These are phyloP conservation scores for Spialia ferax DNA, from an alignment of 2,888 invertebrate species.

Conservation along the genomic window DNA sequence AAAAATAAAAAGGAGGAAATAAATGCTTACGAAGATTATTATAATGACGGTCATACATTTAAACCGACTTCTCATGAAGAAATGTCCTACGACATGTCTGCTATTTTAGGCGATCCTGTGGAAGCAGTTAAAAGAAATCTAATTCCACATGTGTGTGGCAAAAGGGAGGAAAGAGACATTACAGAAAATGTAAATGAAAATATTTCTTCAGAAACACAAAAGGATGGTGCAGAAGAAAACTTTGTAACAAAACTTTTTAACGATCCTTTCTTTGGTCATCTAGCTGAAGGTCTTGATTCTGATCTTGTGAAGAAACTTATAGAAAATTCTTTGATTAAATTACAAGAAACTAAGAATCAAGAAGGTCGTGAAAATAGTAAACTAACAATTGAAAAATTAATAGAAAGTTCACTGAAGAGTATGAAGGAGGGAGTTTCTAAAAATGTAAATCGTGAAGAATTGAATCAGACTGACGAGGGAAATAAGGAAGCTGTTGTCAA, in stretches of 20 bases:
- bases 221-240: constrained; percentile 61
- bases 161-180: constrained; percentile 64
- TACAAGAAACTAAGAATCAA: constrained; percentile 81
- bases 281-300: constrained; percentile 87
- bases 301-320: constrained; percentile 88
- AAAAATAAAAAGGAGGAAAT: constrained; percentile 58
- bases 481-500: constrained; percentile 58
- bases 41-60: constrained; percentile 57
- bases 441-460: constrained; percentile 52
- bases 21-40: constrained; percentile 80
- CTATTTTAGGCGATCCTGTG: constrained; percentile 90
- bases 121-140: constrained; percentile 92
- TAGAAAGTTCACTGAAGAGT: constrained; percentile 78
- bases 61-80: constrained; percentile 48
- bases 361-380: constrained; percentile 78
- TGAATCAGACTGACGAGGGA: constrained; percentile 56
- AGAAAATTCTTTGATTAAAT: constrained; percentile 89
- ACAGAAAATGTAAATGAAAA: constrained; percentile 45
- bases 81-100: constrained; percentile 73
- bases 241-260: constrained; percentile 88
- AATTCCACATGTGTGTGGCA: constrained; percentile 92
- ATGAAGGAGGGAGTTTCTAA: constrained; percentile 70
- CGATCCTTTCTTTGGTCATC: constrained; percentile 88
- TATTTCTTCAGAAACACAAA: constrained; percentile 31
- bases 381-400: constrained; percentile 82